A percentile compares a stretch with the other conserved stretches of the same genome.
phyloP scores from a whole-genome alignment of 2,888 invertebrate genomes.

The Luperina nickerlii region DNA sequence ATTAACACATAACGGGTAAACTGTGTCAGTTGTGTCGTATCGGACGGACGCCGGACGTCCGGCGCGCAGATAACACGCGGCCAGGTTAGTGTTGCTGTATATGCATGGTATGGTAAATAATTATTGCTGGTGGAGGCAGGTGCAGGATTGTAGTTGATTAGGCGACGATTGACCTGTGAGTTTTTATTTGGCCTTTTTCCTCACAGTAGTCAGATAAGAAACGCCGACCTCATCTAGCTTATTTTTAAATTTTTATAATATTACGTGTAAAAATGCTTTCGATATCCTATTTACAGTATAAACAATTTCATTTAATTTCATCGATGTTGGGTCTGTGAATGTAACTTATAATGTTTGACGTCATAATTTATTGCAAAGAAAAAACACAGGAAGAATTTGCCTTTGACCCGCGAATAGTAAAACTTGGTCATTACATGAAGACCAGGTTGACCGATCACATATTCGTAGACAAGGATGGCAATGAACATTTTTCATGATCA shows the following conservation, averaged over 20 bases:
- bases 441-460: no score
- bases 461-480: neutral
- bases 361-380: neutral
- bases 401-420: no score
- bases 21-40: constrained; percentile 63
- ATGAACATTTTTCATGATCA: neutral
- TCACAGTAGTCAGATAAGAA: no score
- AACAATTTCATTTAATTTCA: no score
- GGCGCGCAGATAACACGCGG: constrained; percentile 59
- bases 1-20: constrained; percentile 47
- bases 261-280: no score
- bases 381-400: neutral
- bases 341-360: neutral
- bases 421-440: neutral
- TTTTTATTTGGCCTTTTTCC: no score
- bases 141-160: neutral
- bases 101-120: neutral
- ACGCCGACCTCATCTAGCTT: no score
- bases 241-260: no score
- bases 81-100: constrained; percentile 55
- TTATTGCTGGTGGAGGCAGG: constrained; percentile 5
- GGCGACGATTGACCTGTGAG: no score
- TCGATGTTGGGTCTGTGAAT: neutral
- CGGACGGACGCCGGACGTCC: constrained; percentile 64
- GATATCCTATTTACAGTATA: no score